A percentile compares a stretch with the other conserved stretches of the same genome.
Conservation (phyloP, 2,888 invertebrate species). For the Dynastes grantii region DNA sequence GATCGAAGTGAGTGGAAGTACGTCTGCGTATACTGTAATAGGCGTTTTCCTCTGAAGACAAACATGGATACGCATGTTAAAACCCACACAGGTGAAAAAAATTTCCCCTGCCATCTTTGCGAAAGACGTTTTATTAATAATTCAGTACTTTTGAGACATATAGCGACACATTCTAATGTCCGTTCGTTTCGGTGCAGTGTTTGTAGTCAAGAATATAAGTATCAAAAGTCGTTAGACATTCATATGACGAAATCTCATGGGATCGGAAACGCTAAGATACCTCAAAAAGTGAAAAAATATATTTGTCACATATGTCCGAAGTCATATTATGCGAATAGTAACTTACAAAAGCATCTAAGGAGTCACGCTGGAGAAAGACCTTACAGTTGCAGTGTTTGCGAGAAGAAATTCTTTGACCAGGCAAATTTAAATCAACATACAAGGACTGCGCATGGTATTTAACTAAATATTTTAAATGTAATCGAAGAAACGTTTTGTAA, state of each 20-base stretch:
- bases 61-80: slow-evolving; percentile 65
- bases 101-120: slow-evolving; percentile 65
- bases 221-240: slow-evolving; percentile 71
- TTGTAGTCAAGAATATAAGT: slow-evolving; percentile 73
- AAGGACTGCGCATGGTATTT: slow-evolving; percentile 72
- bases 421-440: slow-evolving; percentile 73
- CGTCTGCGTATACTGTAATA: slow-evolving; percentile 62
- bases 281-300: slow-evolving; percentile 72
- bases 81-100: slow-evolving; percentile 65
- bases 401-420: slow-evolving; percentile 70
- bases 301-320: slow-evolving; percentile 64
- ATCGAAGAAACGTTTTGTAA: no score
- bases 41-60: slow-evolving; percentile 65
- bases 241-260: slow-evolving; percentile 73
- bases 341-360: slow-evolving; percentile 64
- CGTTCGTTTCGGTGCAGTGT: slow-evolving; percentile 69
- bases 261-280: slow-evolving; percentile 70
- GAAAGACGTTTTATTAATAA: slow-evolving; percentile 63
- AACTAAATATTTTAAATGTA: no score
- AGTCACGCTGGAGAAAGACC: slow-evolving; percentile 64
- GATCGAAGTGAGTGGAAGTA: slow-evolving; percentile 65
- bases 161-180: slow-evolving; percentile 64
- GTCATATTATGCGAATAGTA: slow-evolving; percentile 63
- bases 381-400: slow-evolving; percentile 63
- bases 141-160: slow-evolving; percentile 63